These are phyloP conservation scores for Armadillidium nasatum DNA, from an alignment of 1,140 invertebrate genomes.

Conservation along the genomic window DNA sequence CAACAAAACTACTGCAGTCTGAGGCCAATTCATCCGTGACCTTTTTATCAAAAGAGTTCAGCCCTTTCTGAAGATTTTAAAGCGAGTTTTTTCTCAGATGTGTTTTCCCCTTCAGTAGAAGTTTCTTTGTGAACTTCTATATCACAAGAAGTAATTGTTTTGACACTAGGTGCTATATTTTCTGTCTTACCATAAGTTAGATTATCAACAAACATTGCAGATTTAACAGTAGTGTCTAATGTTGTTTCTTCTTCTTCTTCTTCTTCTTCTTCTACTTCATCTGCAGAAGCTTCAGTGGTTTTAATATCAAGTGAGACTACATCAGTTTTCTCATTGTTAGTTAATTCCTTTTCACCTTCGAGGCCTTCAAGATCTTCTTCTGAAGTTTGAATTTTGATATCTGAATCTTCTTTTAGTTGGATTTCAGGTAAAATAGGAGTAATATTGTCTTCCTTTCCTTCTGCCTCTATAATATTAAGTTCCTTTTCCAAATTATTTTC, in stretches of 20 bases:
- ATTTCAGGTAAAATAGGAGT: background rate
- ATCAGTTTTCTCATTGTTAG: background rate
- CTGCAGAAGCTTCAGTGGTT: background rate
- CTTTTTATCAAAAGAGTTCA: slow-evolving; percentile 4
- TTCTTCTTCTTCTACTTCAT: background rate
- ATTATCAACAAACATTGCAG: too few species aligned
- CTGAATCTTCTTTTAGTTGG: background rate
- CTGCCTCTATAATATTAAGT: slow-evolving; percentile 21
- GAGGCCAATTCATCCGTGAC: slow-evolving; percentile 28
- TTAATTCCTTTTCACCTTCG: background rate
- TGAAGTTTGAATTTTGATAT: background rate
- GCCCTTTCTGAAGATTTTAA: too few species aligned
- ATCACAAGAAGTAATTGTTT: too few species aligned
- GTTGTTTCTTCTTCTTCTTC: background rate
- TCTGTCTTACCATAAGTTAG: too few species aligned
- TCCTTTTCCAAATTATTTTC: too few species aligned
- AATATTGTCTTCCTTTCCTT: slow-evolving; percentile 8
- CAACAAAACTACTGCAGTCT: slow-evolving; percentile 26
- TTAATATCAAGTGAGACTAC: background rate
- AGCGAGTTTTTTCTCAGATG: too few species aligned
- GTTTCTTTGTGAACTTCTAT: too few species aligned
- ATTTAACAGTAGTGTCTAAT: too few species aligned
- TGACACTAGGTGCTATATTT: too few species aligned
- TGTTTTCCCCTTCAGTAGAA: too few species aligned
- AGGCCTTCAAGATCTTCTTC: background rate